phyloP scores from a whole-genome alignment of 2,797 vertebrate species.

The Brachyrhaphis roseni region DNA sequence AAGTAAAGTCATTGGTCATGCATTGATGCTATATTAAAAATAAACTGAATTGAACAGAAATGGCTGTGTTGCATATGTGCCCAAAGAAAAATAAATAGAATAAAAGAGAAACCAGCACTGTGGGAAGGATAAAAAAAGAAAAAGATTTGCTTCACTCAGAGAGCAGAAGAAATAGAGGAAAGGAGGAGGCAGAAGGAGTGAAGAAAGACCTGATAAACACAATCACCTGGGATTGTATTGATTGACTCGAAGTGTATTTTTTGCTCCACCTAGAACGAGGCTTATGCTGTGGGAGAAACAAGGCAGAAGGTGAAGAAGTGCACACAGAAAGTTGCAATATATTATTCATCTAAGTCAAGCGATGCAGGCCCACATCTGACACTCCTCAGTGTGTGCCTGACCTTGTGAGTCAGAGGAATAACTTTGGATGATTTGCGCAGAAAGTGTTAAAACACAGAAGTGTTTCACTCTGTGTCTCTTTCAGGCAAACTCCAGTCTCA shows the following conservation, averaged over 20 bases:
- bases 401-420: constrained; percentile 34
- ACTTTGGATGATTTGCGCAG: too few relatives aligned
- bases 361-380: constrained; percentile 36
- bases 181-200: neutral
- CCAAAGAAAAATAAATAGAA: neutral
- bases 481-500: constrained; percentile 20
- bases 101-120: neutral
- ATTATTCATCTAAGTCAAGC: constrained; percentile 53
- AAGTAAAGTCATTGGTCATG: too few relatives aligned
- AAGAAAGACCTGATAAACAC: neutral
- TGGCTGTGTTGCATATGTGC: neutral
- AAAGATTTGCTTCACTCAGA: neutral
- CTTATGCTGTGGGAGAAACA: constrained; percentile 33
- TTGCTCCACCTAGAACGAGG: constrained; percentile 21
- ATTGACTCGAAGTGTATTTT: constrained; percentile 27
- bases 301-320: constrained; percentile 20
- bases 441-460: too few relatives aligned
- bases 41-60: neutral
- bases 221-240: constrained; percentile 24
- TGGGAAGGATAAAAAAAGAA: neutral
- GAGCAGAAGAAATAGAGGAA: neutral
- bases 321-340: constrained; percentile 11
- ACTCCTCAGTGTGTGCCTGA: constrained; percentile 1
- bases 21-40: neutral
- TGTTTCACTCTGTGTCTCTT: constrained; percentile 12